These are phyloP conservation scores for Phyllopteryx taeniolatus DNA, from an alignment of 2,113 vertebrate genomes.

Conservation along the genomic window DNA sequence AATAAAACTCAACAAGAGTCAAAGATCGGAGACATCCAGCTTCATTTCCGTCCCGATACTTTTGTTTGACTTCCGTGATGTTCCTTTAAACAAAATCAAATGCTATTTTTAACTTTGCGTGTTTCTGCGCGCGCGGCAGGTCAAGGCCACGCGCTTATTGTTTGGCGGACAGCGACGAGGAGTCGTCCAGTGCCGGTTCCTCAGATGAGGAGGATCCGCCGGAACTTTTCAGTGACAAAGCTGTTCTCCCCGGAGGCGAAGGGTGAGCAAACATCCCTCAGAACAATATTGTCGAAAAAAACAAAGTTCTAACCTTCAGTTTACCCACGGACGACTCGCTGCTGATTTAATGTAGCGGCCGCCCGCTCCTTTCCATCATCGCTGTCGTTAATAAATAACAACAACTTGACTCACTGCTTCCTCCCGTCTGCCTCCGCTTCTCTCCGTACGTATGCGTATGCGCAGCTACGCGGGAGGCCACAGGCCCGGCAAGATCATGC, in stretches of 20 bases:
- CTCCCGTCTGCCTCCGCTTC: too few species aligned
- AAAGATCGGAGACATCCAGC: not conserved
- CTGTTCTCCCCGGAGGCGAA: constrained; percentile 78
- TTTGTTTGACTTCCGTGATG: not conserved
- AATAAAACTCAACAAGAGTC: not conserved
- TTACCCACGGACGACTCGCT: constrained; percentile 10
- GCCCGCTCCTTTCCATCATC: constrained; percentile 33
- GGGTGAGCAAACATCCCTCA: constrained; percentile 75
- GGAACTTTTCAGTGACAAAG: constrained; percentile 82
- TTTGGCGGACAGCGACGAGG: constrained; percentile 96
- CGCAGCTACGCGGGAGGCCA: constrained; percentile 86
- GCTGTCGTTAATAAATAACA: constrained; percentile 49
- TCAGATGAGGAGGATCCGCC: constrained; percentile 93
- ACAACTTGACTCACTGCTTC: too few species aligned
- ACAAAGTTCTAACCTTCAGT: constrained; percentile 28
- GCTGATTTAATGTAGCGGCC: constrained; percentile 44
- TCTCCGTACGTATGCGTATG: constrained; percentile 7
- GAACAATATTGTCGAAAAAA: constrained; percentile 19
- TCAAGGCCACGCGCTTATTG: constrained; percentile 88
- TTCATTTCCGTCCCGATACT: not conserved
- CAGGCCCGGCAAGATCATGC: constrained; percentile 97
- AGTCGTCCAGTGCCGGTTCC: constrained; percentile 96
- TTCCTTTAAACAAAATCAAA: not conserved
- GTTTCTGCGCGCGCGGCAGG: constrained; percentile 52
- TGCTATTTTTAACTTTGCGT: constrained; percentile 14